Percentiles rank a stretch among this genome's conserved stretches.
These are phyloP conservation scores for Noctua janthina DNA, from an alignment of 2,888 invertebrate genomes.

Conservation along the genomic window DNA sequence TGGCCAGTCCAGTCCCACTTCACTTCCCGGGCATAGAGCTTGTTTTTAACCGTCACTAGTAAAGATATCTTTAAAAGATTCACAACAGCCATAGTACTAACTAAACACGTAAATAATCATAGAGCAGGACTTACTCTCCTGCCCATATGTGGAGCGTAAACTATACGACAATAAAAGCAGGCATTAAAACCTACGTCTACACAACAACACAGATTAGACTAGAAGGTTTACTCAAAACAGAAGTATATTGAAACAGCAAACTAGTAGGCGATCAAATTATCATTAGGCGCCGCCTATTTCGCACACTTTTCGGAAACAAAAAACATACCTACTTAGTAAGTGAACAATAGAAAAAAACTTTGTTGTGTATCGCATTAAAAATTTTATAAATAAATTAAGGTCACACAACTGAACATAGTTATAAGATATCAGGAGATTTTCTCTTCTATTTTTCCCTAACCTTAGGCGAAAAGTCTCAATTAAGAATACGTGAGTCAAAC, in stretches of 20 bases:
- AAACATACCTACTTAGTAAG: background rate
- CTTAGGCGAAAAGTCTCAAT: background rate
- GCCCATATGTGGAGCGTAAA: conserved; percentile 52
- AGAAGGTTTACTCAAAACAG: conserved; percentile 13
- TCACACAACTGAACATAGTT: background rate
- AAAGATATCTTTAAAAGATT: conserved; percentile 13
- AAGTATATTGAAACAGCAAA: background rate
- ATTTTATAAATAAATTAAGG: background rate
- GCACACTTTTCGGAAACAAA: background rate
- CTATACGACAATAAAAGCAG: conserved; percentile 34
- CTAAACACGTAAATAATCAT: conserved; percentile 21
- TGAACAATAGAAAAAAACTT: background rate
- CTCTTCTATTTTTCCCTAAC: background rate
- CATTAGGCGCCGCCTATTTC: background rate
- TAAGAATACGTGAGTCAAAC: background rate
- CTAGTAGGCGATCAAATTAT: background rate
- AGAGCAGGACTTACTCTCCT: conserved; percentile 2
- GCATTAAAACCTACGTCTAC: conserved; percentile 23
- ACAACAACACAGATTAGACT: background rate
- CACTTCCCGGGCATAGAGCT: background rate
- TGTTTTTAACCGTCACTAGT: background rate
- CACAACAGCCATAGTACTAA: background rate
- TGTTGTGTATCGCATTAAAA: background rate
- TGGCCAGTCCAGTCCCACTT: background rate
- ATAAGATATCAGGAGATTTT: background rate